A percentile compares a stretch with the other conserved stretches of the same genome.
phyloP scores from a whole-genome alignment of 2,797 vertebrate species.

The Catostomus latipinnis region DNA sequence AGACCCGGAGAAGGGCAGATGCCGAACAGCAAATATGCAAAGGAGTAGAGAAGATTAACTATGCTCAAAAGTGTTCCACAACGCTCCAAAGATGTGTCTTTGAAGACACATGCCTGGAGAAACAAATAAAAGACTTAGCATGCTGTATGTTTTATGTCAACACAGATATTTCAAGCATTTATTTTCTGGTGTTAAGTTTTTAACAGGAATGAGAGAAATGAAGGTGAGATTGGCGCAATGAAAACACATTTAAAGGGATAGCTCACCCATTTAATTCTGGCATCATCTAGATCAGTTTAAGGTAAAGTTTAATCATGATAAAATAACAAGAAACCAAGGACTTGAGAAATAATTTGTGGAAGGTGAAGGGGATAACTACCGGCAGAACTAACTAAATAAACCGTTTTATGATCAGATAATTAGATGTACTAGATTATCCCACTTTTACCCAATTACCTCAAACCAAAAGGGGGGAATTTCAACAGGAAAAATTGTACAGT shows the following conservation, averaged over 20 bases:
- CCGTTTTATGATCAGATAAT: not conserved
- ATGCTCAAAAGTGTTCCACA: conserved; percentile 20
- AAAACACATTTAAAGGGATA: not conserved
- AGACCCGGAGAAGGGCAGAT: conserved; percentile 53
- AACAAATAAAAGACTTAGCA: conserved; percentile 46
- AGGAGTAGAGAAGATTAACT: conserved; percentile 40
- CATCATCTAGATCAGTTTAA: too few species aligned
- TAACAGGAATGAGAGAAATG: conserved; percentile 2
- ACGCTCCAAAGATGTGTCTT: conserved; percentile 30
- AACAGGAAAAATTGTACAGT: not conserved
- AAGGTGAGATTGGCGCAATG: conserved; percentile 4
- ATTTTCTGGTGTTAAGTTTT: not conserved
- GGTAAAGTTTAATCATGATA: not conserved
- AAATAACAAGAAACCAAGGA: conserved; percentile 73
- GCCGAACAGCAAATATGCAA: conserved; percentile 57
- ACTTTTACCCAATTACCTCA: conserved; percentile 1
- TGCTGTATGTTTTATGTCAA: conserved; percentile 32
- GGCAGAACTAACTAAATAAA: not conserved
- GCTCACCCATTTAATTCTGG: too few species aligned
- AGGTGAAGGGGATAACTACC: not conserved
- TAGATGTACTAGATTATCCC: not conserved
- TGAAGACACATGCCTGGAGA: conserved; percentile 41
- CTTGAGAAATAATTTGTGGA: conserved; percentile 66
- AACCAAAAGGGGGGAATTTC: conserved; percentile 37
- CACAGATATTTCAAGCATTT: not conserved